Percentiles rank a stretch among this genome's conserved stretches.
These are phyloP conservation scores for Coenobita brevimanus DNA, from an alignment of 1,140 invertebrate species.

Conservation along the genomic window DNA sequence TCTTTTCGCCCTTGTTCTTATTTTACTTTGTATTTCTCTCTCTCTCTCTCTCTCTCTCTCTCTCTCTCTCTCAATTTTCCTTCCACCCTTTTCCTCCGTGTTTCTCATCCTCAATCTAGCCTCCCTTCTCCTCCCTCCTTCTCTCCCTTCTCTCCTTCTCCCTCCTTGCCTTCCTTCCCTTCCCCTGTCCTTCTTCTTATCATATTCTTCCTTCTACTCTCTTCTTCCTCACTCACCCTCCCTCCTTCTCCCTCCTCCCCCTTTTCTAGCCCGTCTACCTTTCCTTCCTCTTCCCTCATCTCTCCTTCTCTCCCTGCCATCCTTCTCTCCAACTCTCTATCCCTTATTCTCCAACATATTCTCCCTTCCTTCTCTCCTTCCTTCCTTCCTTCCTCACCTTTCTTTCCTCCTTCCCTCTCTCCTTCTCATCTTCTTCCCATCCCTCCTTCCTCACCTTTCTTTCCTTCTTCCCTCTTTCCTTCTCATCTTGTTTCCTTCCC, in stretches of 20 bases:
- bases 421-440: neutral
- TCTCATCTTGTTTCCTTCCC: neutral
- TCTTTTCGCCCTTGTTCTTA: neutral
- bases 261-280: neutral
- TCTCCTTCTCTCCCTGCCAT: neutral
- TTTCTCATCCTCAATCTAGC: neutral
- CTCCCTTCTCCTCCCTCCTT: neutral
- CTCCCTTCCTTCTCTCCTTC: neutral
- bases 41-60: neutral
- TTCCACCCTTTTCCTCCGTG: neutral
- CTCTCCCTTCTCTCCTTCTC: neutral
- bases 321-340: neutral
- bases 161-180: too few species aligned
- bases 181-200: too few species aligned
- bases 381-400: neutral
- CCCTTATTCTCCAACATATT: neutral
- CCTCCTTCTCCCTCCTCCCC: neutral
- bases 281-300: slow-evolving; percentile 33
- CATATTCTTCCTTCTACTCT: too few species aligned
- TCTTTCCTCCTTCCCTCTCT: neutral
- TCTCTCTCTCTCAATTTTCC: neutral
- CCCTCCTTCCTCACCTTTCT: neutral
- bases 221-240: slow-evolving; percentile 9
- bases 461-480: neutral
- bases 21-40: neutral